Conservation (phyloP, 2,888 invertebrate species). For the Orthosia gothica region DNA sequence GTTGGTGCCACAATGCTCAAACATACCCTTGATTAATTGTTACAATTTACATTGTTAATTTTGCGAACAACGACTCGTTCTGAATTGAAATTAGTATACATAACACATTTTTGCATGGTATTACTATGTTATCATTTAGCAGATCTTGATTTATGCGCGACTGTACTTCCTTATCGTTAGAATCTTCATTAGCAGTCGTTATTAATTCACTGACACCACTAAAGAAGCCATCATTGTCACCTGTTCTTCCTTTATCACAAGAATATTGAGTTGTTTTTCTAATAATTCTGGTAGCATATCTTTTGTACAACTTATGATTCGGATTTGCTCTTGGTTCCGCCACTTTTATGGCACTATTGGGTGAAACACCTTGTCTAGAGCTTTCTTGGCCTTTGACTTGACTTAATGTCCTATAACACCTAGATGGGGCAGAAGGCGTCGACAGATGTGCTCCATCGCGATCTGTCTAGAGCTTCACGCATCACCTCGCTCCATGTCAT, state of each 20-base stretch:
- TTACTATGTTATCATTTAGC: slow-evolving; percentile 30
- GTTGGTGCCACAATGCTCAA: slow-evolving; percentile 67
- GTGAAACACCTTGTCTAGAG: not conserved
- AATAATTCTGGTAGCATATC: not conserved
- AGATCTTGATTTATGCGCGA: slow-evolving; percentile 56
- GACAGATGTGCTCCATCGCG: too few relatives aligned
- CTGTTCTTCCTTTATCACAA: not conserved
- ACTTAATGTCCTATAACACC: too few relatives aligned
- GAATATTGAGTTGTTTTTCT: slow-evolving; percentile 2
- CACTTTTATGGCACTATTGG: not conserved
- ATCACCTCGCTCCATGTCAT: too few relatives aligned
- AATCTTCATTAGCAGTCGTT: slow-evolving; percentile 50
- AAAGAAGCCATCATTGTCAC: slow-evolving; percentile 10
- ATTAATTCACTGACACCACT: slow-evolving; percentile 25
- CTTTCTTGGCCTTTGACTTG: not conserved
- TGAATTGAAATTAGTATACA: slow-evolving; percentile 66
- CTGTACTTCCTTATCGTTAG: slow-evolving; percentile 46
- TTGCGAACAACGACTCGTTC: slow-evolving; percentile 59
- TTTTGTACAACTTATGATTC: not conserved
- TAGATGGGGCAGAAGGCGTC: too few relatives aligned
- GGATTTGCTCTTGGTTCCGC: not conserved
- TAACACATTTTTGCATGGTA: slow-evolving; percentile 43
- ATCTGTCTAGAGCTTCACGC: too few relatives aligned
- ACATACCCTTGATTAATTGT: slow-evolving; percentile 67
- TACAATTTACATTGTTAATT: slow-evolving; percentile 73